These are phyloP conservation scores for Drosophila sechellia DNA, from an alignment of 1,140 invertebrate species.

Conservation along the genomic window DNA sequence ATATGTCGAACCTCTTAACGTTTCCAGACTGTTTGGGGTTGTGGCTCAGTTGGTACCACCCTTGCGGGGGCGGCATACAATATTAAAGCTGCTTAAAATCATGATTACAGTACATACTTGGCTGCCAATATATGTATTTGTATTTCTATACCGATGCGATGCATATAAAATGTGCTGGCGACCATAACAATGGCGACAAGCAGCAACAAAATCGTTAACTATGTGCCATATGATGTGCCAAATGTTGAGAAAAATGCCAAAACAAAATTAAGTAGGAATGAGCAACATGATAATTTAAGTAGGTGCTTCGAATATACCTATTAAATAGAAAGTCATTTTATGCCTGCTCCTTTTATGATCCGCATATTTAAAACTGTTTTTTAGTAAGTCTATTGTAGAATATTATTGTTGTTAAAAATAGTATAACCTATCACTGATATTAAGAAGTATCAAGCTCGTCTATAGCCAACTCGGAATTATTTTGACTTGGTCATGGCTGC, in stretches of 20 bases:
- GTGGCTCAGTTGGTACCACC: not conserved
- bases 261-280: conserved; percentile 43
- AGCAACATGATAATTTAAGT: conserved; percentile 1
- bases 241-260: conserved; percentile 53
- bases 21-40: conserved; percentile 29
- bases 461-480: not conserved
- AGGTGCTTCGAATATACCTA: conserved; percentile 7
- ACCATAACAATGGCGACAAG: conserved; percentile 46
- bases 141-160: conserved; percentile 8
- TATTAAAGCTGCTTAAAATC: conserved; percentile 78
- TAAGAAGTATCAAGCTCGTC: conserved; percentile 5
- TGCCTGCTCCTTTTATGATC: no score
- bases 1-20: conserved; percentile 25
- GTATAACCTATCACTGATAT: not conserved
- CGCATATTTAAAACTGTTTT: no score
- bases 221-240: conserved; percentile 73
- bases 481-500: conserved; percentile 30
- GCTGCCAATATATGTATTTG: conserved; percentile 48
- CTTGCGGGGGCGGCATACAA: conserved; percentile 14
- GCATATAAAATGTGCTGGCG: conserved; percentile 29
- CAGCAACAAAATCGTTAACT: conserved; percentile 38
- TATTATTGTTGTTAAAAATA: no score
- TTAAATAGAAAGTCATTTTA: not conserved
- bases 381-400: no score
- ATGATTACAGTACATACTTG: conserved; percentile 67